Conservation (phyloP, 2,113 vertebrate species). For the Aegithalos caudatus region DNA sequence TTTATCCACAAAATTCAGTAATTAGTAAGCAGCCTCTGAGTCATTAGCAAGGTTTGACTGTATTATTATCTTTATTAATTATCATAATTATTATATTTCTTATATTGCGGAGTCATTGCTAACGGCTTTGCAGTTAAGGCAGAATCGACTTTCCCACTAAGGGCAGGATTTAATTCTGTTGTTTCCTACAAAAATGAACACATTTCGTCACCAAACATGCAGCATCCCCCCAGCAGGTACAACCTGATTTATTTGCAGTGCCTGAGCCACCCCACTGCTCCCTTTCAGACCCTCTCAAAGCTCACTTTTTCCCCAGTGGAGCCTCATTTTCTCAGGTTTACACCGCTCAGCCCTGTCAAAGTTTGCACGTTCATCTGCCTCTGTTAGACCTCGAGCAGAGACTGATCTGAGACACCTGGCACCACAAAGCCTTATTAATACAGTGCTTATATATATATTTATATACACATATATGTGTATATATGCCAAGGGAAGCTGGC, state of each 20-base stretch:
- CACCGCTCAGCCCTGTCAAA: background rate
- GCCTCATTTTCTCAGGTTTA: background rate
- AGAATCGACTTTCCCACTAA: background rate
- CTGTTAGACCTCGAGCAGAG: background rate
- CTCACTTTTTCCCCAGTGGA: background rate
- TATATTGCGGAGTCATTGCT: conserved; percentile 1
- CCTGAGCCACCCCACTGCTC: background rate
- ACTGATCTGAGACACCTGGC: background rate
- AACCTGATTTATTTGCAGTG: background rate
- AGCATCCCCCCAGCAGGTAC: background rate
- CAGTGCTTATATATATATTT: too few species aligned
- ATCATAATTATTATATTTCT: conserved; percentile 54
- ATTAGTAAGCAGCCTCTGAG: conserved; percentile 60
- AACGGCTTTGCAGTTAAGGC: background rate
- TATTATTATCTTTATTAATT: conserved; percentile 68
- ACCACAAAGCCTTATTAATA: background rate
- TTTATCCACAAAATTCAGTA: conserved; percentile 61
- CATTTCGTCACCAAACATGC: background rate
- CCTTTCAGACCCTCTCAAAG: background rate
- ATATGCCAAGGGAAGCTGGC: background rate
- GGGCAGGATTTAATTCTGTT: background rate
- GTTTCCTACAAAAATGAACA: background rate
- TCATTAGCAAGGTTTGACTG: conserved; percentile 56
- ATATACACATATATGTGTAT: fast-evolving
- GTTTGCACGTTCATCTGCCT: background rate